phyloP scores from a whole-genome alignment of 1,140 invertebrate genomes.

The Drosophila tristis region DNA sequence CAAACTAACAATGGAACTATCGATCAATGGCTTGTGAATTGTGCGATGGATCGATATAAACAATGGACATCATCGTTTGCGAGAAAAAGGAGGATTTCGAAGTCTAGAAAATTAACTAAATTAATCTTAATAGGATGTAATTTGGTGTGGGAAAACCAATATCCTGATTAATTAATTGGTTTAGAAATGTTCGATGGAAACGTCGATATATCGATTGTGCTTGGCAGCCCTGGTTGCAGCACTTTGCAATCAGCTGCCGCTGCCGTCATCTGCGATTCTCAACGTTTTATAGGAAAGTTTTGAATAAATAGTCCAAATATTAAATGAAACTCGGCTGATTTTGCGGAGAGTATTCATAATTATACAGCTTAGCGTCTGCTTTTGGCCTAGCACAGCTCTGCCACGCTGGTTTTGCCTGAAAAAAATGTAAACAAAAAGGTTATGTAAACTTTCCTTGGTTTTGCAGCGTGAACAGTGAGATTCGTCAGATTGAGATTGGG shows the following conservation, averaged over 20 bases:
- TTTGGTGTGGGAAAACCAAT: background rate
- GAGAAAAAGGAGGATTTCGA: too few species aligned
- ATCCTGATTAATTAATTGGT: background rate
- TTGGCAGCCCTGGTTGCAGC: background rate
- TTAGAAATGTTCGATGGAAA: too few species aligned
- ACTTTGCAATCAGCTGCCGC: constrained; percentile 33
- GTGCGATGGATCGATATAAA: too few species aligned
- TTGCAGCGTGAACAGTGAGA: constrained; percentile 62
- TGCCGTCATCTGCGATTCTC: constrained; percentile 64
- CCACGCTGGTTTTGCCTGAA: background rate
- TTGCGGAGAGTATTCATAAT: background rate
- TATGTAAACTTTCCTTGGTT: constrained; percentile 78
- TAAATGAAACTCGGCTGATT: constrained; percentile 36
- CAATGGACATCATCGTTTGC: too few species aligned
- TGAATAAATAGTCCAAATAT: constrained; percentile 21
- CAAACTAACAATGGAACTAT: background rate
- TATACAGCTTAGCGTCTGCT: background rate
- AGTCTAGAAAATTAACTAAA: background rate
- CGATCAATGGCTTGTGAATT: background rate
- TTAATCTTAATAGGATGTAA: background rate
- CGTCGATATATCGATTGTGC: too few species aligned
- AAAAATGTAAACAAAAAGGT: constrained; percentile 82
- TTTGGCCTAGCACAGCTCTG: background rate
- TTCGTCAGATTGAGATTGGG: constrained; percentile 9
- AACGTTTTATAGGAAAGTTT: constrained; percentile 60